Conservation (phyloP, 2,797 vertebrate species). For the Huso huso region DNA sequence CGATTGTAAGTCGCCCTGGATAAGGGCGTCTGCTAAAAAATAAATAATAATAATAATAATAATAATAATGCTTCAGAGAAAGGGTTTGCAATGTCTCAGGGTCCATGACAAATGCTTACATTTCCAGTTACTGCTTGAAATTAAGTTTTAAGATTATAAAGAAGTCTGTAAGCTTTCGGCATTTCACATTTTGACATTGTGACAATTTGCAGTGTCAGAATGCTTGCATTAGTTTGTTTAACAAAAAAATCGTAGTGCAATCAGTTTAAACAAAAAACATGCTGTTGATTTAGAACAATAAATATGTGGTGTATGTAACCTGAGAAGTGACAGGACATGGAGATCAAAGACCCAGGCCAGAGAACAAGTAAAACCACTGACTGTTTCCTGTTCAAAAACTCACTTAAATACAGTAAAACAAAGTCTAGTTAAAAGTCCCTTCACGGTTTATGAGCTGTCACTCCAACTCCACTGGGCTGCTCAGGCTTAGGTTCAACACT, state of each 20-base stretch:
- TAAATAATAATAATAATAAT: no score
- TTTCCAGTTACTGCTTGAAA: no score
- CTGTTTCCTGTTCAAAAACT: constrained; percentile 76
- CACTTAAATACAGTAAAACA: constrained; percentile 70
- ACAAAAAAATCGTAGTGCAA: background rate
- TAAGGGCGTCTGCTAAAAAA: no score
- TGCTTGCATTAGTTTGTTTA: background rate
- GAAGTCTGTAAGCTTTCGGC: background rate
- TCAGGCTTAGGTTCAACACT: constrained; percentile 32
- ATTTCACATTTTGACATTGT: constrained; percentile 11
- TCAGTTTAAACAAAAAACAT: constrained; percentile 27
- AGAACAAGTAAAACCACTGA: constrained; percentile 70
- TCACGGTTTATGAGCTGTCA: constrained; percentile 24
- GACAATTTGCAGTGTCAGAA: constrained; percentile 4
- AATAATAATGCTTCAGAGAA: no score
- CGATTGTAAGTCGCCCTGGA: no score
- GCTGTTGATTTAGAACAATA: constrained; percentile 20
- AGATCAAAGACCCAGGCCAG: constrained; percentile 75
- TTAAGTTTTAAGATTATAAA: no score
- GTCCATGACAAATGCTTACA: no score
- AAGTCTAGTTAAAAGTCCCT: constrained; percentile 32
- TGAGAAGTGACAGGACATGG: constrained; percentile 67
- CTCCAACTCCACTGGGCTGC: constrained; percentile 27
- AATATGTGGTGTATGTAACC: constrained; percentile 60
- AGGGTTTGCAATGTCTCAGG: no score